Evolutionary conservation across 2,113 vertebrate species (phyloP).

Genomic region (Ctenomys sociabilis): DNA sequence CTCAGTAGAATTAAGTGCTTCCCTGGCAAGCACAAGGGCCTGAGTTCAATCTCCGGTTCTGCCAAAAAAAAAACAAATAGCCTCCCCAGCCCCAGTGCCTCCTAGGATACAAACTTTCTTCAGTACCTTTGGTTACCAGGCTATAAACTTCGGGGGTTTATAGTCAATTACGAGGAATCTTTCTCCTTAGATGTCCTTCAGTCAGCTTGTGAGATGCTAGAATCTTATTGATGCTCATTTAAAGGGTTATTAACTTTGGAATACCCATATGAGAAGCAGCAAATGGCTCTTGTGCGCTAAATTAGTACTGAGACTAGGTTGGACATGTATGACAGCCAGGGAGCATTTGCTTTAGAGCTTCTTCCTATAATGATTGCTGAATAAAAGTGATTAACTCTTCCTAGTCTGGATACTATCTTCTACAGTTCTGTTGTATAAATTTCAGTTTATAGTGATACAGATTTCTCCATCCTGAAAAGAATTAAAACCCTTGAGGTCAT

Average conservation of each 20-base stretch:
- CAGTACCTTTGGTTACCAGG: constrained; percentile 66
- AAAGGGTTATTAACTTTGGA: constrained; percentile 82
- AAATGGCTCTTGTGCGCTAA: constrained; percentile 76
- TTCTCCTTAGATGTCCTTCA: constrained; percentile 80
- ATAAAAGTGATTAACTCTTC: constrained; percentile 65
- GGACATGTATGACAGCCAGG: constrained; percentile 63
- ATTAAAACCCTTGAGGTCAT: not conserved
- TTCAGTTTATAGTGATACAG: not conserved
- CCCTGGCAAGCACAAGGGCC: too few species aligned
- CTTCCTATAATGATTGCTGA: constrained; percentile 53
- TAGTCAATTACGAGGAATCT: constrained; percentile 76
- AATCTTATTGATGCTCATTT: constrained; percentile 75
- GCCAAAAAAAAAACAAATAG: too few species aligned
- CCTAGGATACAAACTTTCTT: constrained; percentile 62
- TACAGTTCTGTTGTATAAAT: not conserved
- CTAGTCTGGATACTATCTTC: constrained; percentile 52
- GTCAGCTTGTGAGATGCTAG: constrained; percentile 73
- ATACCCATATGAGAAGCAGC: constrained; percentile 77
- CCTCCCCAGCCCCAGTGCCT: constrained; percentile 31
- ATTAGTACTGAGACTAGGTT: constrained; percentile 76
- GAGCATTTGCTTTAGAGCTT: constrained; percentile 60
- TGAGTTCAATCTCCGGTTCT: too few species aligned
- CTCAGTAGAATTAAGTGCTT: too few species aligned
- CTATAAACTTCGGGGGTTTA: constrained; percentile 69
- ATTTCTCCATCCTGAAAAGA: constrained; percentile 48